phyloP scores from a whole-genome alignment of 2,113 vertebrate genomes.

The Psittacula cyanocephala region DNA sequence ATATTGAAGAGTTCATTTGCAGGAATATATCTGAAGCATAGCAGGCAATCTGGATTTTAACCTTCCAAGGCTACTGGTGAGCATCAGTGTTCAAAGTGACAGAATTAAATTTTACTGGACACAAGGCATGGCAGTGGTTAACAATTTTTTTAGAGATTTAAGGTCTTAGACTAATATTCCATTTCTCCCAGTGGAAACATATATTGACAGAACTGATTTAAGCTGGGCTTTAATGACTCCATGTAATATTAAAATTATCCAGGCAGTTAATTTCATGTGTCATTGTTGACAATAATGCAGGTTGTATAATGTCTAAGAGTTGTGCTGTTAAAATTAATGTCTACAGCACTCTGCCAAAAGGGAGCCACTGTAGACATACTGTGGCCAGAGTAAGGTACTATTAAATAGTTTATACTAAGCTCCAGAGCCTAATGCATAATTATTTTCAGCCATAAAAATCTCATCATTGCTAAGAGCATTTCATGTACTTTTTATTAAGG shows the following conservation, averaged over 20 bases:
- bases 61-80: neutral
- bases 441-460: neutral
- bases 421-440: neutral
- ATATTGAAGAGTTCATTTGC: neutral
- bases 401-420: neutral
- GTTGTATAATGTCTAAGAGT: neutral
- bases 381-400: neutral
- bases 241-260: neutral
- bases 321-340: neutral
- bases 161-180: neutral
- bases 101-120: neutral
- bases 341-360: neutral
- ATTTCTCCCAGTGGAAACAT: neutral
- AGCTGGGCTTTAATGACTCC: neutral
- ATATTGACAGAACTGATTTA: neutral
- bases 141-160: neutral
- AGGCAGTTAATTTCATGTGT: neutral
- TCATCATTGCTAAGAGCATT: neutral
- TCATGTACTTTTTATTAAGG: neutral
- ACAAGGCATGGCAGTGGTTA: neutral
- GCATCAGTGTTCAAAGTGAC: neutral
- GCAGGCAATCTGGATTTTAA: neutral
- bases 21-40: neutral
- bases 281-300: neutral
- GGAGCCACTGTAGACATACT: neutral